These are phyloP conservation scores for Coelopa pilipes DNA, from an alignment of 2,888 invertebrate genomes.

Conservation along the genomic window DNA sequence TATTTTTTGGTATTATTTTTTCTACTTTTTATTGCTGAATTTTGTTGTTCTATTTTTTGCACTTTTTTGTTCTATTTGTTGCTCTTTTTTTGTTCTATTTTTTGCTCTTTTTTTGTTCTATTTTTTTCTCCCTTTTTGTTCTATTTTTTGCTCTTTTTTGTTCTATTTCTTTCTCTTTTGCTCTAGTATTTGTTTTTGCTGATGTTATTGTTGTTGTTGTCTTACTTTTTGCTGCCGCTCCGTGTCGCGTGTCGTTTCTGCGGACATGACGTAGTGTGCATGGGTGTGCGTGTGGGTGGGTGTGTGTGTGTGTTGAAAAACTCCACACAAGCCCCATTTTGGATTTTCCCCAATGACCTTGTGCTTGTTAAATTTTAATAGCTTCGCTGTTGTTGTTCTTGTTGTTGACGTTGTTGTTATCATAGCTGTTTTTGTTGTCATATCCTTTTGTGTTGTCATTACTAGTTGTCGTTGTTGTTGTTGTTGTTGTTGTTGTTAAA, in stretches of 20 bases:
- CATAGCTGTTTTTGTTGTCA: no score
- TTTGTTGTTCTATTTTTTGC: no score
- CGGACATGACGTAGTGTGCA: not conserved
- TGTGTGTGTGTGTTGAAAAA: not conserved
- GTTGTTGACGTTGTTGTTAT: not conserved
- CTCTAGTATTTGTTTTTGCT: no score
- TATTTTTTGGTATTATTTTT: no score
- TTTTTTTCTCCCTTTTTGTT: no score
- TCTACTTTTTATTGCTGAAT: no score
- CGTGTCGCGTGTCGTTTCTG: conserved; percentile 8
- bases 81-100: no score
- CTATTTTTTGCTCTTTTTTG: no score
- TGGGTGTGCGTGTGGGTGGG: not conserved
- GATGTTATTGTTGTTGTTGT: not conserved
- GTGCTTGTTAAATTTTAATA: not conserved
- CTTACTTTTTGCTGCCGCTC: not conserved
- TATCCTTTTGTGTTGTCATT: not conserved
- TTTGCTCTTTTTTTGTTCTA: no score
- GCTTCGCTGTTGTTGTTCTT: not conserved
- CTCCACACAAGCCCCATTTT: not conserved
- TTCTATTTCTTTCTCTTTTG: no score
- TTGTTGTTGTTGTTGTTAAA: not conserved
- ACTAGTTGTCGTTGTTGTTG: not conserved
- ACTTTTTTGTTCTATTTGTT: no score
- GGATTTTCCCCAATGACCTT: conserved; percentile 16